Evolutionary conservation across 2,113 vertebrate genomes (phyloP), one percentile per base, ranked within the genome.

Genomic region (Asarcornis scutulata): DNA sequence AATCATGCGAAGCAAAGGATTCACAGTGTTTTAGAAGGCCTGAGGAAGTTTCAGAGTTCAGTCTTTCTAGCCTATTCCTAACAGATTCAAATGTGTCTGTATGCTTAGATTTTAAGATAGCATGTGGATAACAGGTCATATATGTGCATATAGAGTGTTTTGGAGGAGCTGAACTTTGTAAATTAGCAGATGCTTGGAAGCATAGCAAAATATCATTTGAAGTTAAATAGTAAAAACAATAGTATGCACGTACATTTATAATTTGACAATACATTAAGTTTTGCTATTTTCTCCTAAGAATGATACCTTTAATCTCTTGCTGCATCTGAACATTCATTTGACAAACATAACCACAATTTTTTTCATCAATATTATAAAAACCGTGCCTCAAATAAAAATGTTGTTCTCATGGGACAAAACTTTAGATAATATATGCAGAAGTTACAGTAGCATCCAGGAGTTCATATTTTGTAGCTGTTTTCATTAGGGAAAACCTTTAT

Each of bases 221-320:
- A 75, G n/a, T 87, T 92, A 93, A 91, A 91, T 56, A 66, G 92
- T 55, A 84, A 91, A 86, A 95, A 58, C 75, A 89, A 75, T 84
- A 29, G 26, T 74, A 63, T 81, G 74, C 69, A 17, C 71, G 40
- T 66, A 48, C 26, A 53, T 50, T 48, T 73, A 27, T 88, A 88
- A 95, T 93, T 93, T 80, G 80, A 86, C 80, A 79, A 64, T 86
- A 52, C 16, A 18, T 84, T 89, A 87, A 55, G 25, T 88, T 93
- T 94, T 93, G 60, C 68, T 92, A 12, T 91, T 90, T 40, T 81
- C 34, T 83, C 48, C 71, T 87, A 95, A 89, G 88, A 97, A 96
- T 94, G 74, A 96, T 97, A 78, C 77, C 74, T 97, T 97, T 97
- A 97, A 97, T 97, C 87, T 96, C 85, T 64, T 94, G 58, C 79